These are phyloP conservation scores for Lipophrys pholis DNA, from an alignment of 2,113 vertebrate genomes.

Conservation along the genomic window DNA sequence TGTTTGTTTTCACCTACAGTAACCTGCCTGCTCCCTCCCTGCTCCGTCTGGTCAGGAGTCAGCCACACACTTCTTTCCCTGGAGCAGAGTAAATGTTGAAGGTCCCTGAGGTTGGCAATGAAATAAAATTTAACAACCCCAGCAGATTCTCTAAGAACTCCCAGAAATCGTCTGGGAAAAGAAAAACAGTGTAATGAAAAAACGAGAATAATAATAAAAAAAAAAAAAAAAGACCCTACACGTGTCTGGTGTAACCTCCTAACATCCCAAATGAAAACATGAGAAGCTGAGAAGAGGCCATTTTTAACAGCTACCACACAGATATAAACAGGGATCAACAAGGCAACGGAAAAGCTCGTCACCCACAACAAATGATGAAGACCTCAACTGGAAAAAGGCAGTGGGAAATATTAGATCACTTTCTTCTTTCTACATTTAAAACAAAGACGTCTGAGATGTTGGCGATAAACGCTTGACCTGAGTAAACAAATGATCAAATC, in stretches of 20 bases:
- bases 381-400: constrained; percentile 52
- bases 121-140: constrained; percentile 72
- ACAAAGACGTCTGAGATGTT: constrained; percentile 11
- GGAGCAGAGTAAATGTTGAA: constrained; percentile 70
- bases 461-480: constrained; percentile 28
- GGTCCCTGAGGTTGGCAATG: constrained; percentile 61
- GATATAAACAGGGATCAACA: constrained; percentile 27
- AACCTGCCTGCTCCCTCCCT: constrained; percentile 39
- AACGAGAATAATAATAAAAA: constrained; percentile 40
- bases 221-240: too few species aligned
- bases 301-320: constrained; percentile 30
- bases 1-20: constrained; percentile 34
- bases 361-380: constrained; percentile 31
- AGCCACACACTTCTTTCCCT: constrained; percentile 56
- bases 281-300: constrained; percentile 2
- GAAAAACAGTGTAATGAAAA: constrained; percentile 37
- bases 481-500: constrained; percentile 21
- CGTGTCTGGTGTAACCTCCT: constrained; percentile 32
- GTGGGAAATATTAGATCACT: constrained; percentile 41
- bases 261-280: constrained; percentile 42
- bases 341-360: constrained; percentile 26
- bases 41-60: constrained; percentile 50
- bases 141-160: constrained; percentile 43
- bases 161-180: constrained; percentile 34
- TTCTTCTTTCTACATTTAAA: constrained; percentile 44